Base-by-base conservation (phyloP, 2,113 vertebrate genomes). In the Heliornis fulica region DNA sequence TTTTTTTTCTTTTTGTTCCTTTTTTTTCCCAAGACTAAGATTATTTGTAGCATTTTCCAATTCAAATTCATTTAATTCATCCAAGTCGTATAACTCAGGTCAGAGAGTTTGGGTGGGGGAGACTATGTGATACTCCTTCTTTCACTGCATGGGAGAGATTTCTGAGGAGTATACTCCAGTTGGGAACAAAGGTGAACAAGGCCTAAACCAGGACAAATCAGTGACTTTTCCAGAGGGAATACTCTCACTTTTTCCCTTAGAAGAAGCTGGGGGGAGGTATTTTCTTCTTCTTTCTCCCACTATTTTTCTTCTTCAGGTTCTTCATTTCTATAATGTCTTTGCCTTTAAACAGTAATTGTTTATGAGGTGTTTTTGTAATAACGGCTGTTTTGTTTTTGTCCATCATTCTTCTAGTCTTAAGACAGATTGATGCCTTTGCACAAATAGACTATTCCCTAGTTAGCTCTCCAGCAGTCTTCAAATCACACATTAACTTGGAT, bases 371-470 rank as follows among this genome's bases (percentile, higher is more conserved):
- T 87, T 96, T 91, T 93, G 29, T 91, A 93, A 70, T 93, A 71
- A 83, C 7, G 2, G 1, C 13, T 93, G 36, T 93, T 95, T 70
- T 85, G 87, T 54, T 96, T 97, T 82, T 95, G 36, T 97, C 74
- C 74, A 13, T 91, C 32, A 61, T 56, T 86, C 28, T 87, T 96
- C 84, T 89, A 97, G 96, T 97, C 89, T 80, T 97, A 97, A 98
- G 32, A 75, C 96, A 96, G 96, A 95, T 97, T 48, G 93, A 97
- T 41, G 86, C 96, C 76, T 96, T 97, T 80, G 96, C 96, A 54
- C 50, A 97, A 71, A 89, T 98, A 97, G 97, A 98, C 82, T 98
- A 61, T 92, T 98, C 95, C 41, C 93, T 98, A 38, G 43, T 96
- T 82, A 86, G 71, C 66, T 80, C 94, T 96, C 97, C 97, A 70